Percentiles rank a stretch among this genome's conserved stretches.
phyloP scores from a whole-genome alignment of 1,140 invertebrate species.

The Lordiphosa mommai region DNA sequence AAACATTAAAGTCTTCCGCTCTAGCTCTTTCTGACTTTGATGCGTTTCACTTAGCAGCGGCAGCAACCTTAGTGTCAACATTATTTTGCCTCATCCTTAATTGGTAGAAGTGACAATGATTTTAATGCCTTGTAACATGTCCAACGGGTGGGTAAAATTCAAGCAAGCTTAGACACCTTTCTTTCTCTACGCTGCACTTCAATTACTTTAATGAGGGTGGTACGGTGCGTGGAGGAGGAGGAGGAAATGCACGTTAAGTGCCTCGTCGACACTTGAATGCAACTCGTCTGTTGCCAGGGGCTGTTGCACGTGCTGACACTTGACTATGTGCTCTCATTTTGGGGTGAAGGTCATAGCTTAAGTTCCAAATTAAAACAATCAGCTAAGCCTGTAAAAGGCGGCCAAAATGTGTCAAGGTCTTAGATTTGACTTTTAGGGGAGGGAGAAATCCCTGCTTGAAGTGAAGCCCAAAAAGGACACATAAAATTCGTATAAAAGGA shows the following conservation, averaged over 20 bases:
- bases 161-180: slow-evolving; percentile 47
- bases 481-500: not conserved
- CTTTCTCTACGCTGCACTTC: slow-evolving; percentile 64
- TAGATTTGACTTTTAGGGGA: slow-evolving; percentile 51
- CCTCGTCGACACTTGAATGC: slow-evolving; percentile 67
- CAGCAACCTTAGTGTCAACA: slow-evolving; percentile 66
- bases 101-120: slow-evolving; percentile 63
- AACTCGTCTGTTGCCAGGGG: slow-evolving; percentile 52
- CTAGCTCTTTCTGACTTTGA: slow-evolving; percentile 31
- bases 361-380: slow-evolving; percentile 44
- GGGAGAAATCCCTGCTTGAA: no score
- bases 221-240: not conserved
- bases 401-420: slow-evolving; percentile 67
- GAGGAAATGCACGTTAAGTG: slow-evolving; percentile 58
- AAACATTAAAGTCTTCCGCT: slow-evolving; percentile 17
- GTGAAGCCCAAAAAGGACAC: not conserved
- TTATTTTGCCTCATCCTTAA: slow-evolving; percentile 59
- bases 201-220: slow-evolving; percentile 59
- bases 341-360: slow-evolving; percentile 45
- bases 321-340: slow-evolving; percentile 33
- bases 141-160: slow-evolving; percentile 29
- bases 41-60: slow-evolving; percentile 53
- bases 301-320: slow-evolving; percentile 58
- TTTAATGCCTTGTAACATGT: slow-evolving; percentile 62
- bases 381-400: slow-evolving; percentile 30